Percentiles rank a stretch among this genome's conserved stretches.
Conservation (phyloP, 2,797 vertebrate species). For the Hydrophis major region DNA sequence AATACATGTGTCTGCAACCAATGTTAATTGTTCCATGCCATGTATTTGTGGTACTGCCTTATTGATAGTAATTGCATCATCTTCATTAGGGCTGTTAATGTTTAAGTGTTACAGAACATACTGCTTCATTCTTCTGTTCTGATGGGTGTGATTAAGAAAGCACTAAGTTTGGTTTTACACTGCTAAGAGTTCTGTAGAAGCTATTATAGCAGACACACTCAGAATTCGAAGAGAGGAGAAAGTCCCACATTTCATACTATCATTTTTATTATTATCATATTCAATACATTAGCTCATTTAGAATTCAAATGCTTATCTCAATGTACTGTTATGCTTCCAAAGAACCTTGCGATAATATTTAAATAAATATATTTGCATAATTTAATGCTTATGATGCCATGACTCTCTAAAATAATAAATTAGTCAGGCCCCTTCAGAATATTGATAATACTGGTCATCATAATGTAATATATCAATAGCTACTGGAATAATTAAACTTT, state of each 20-base stretch:
- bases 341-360: neutral
- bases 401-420: neutral
- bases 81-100: neutral
- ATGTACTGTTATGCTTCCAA: neutral
- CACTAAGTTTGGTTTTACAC: neutral
- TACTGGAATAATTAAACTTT: neutral
- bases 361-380: neutral
- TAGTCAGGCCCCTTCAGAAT: neutral
- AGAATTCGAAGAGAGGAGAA: neutral
- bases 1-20: neutral
- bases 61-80: neutral
- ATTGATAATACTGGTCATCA: neutral
- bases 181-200: neutral
- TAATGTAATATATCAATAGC: neutral
- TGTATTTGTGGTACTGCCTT: neutral
- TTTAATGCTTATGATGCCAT: neutral
- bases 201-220: neutral
- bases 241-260: neutral
- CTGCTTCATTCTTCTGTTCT: neutral
- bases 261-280: neutral
- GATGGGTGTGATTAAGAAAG: neutral
- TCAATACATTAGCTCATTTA: neutral
- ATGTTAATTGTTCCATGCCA: neutral
- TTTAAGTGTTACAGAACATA: neutral
- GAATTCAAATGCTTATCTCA: neutral